phyloP scores from a whole-genome alignment of 2,113 vertebrate species.

The Ctenomys sociabilis region DNA sequence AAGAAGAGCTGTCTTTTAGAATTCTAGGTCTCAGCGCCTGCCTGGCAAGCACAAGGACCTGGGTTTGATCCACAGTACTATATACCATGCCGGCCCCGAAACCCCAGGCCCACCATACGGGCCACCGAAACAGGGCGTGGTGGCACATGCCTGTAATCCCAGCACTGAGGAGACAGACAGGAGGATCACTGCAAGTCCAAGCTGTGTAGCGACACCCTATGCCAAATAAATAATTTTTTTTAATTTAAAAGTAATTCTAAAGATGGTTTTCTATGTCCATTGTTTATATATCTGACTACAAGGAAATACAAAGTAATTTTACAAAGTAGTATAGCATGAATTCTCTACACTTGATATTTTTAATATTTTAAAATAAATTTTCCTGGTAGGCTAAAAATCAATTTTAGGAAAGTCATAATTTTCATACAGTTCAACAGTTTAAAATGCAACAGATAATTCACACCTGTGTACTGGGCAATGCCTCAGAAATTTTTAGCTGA shows the following conservation, averaged over 20 bases:
- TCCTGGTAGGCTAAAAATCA: conserved; percentile 36
- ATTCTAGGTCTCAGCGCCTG: neutral
- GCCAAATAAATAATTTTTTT: no score
- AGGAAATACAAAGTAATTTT: conserved; percentile 36
- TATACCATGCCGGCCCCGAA: no score
- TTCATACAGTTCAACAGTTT: conserved; percentile 65
- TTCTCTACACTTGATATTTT: neutral
- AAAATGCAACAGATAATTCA: conserved; percentile 36
- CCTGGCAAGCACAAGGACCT: no score
- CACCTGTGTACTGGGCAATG: neutral
- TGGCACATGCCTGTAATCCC: no score
- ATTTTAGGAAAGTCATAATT: conserved; percentile 31
- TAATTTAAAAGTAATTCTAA: neutral
- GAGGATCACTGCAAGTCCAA: no score
- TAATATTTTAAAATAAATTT: conserved; percentile 24
- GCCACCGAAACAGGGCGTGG: no score
- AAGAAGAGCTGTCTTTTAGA: neutral
- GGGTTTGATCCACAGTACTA: no score
- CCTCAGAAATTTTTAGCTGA: conserved; percentile 46
- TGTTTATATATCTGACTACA: conserved; percentile 32
- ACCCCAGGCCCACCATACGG: no score
- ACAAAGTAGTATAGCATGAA: neutral
- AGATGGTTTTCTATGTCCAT: neutral
- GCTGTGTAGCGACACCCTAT: no score
- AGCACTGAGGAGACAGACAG: no score